Evolutionary conservation across 2,797 vertebrate genomes (phyloP).

Genomic region (Tokudaia tokunoshimensis): DNA sequence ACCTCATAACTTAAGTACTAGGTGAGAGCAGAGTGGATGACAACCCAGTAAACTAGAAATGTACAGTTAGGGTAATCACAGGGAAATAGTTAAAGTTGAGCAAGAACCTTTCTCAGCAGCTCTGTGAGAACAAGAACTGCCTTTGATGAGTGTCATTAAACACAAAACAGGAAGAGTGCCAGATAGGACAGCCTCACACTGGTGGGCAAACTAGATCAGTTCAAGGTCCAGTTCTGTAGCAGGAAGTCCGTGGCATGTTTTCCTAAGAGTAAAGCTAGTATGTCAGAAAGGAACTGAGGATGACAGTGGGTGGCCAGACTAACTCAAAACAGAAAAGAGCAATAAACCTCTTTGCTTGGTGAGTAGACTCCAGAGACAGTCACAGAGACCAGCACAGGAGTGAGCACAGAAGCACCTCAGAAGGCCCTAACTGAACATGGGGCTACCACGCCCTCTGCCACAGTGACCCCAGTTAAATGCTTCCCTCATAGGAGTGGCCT

Average conservation of each 20-base stretch:
- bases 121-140: neutral
- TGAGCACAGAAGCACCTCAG: neutral
- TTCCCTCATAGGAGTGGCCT: neutral
- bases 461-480: too few relatives aligned
- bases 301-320: neutral
- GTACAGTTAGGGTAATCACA: neutral
- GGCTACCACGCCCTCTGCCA: neutral
- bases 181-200: rapidly evolving
- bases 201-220: neutral
- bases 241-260: neutral
- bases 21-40: neutral
- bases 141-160: neutral
- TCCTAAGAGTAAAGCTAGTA: neutral
- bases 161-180: neutral
- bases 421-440: neutral
- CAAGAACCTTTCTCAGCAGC: neutral
- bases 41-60: neutral
- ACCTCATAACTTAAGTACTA: neutral
- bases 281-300: neutral
- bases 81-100: neutral
- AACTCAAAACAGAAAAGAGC: neutral
- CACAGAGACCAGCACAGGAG: neutral
- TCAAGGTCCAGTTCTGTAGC: neutral
- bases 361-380: neutral
- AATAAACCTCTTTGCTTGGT: neutral